phyloP scores from a whole-genome alignment of 2,797 vertebrate species.

The Hozukius guyotensis region DNA sequence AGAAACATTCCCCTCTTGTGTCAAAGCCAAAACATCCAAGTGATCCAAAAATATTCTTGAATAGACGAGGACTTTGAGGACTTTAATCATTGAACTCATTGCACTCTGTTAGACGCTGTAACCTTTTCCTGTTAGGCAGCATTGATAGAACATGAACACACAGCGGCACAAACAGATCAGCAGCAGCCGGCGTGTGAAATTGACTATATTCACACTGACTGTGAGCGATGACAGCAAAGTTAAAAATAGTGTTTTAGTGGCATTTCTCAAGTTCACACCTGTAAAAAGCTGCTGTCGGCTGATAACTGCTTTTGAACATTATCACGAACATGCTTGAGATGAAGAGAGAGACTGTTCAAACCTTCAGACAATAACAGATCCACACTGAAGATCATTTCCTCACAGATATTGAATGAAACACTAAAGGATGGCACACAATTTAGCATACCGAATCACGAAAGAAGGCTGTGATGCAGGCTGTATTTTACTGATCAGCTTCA shows the following conservation, averaged over 20 bases:
- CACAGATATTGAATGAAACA: not conserved
- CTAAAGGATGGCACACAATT: not conserved
- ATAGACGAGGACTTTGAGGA: not conserved
- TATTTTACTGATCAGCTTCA: not conserved
- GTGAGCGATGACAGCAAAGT: not conserved
- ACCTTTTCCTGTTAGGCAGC: not conserved
- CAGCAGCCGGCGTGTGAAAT: not conserved
- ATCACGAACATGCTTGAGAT: not conserved
- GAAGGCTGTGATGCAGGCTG: not conserved
- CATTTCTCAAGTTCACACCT: not conserved
- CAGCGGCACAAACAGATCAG: not conserved
- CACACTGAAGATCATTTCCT: not conserved
- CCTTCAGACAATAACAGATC: not conserved
- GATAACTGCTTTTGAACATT: not conserved
- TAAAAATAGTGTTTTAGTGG: not conserved
- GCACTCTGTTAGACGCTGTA: not conserved
- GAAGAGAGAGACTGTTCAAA: not conserved
- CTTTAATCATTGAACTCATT: not conserved
- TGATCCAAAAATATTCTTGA: no score
- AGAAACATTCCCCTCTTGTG: no score
- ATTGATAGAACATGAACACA: not conserved
- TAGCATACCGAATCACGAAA: not conserved
- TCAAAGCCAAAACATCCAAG: no score
- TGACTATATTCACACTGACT: not conserved
- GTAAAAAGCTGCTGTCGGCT: not conserved